Evolutionary conservation across 1,140 invertebrate genomes (phyloP).

Genomic region (Drosophila erecta): DNA sequence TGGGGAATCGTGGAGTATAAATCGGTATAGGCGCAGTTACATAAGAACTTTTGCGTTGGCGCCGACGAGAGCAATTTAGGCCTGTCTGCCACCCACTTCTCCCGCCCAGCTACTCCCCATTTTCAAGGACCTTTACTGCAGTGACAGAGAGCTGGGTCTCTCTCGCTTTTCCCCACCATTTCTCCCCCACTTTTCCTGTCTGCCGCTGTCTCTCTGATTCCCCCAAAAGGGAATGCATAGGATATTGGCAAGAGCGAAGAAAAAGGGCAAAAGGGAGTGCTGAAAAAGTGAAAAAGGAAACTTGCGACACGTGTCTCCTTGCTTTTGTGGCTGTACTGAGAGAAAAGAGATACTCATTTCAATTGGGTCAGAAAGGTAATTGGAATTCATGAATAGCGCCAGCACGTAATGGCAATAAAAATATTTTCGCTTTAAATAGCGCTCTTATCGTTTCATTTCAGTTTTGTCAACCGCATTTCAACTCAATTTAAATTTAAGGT

Average conservation of each 20-base stretch:
- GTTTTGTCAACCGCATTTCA: neutral
- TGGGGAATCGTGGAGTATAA: conserved; percentile 6
- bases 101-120: conserved; percentile 37
- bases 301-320: conserved; percentile 57
- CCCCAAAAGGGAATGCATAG: conserved; percentile 43
- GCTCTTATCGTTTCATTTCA: neutral
- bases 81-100: conserved; percentile 28
- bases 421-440: conserved; percentile 5
- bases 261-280: conserved; percentile 18
- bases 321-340: conserved; percentile 14
- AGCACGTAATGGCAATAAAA: conserved; percentile 10
- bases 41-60: conserved; percentile 51
- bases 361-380: neutral
- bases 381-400: neutral
- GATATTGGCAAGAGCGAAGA: conserved; percentile 22
- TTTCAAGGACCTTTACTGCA: conserved; percentile 73
- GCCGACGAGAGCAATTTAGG: conserved; percentile 52
- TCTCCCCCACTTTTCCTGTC: conserved; percentile 3
- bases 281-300: conserved; percentile 30
- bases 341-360: neutral
- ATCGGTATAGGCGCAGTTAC: conserved; percentile 48
- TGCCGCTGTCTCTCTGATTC: conserved; percentile 16
- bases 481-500: neutral
- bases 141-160: conserved; percentile 12
- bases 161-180: neutral